Percentiles rank a stretch among this genome's conserved stretches.
Evolutionary conservation across 1,140 invertebrate species (phyloP).

Genomic region (Parapsyche elsis): DNA sequence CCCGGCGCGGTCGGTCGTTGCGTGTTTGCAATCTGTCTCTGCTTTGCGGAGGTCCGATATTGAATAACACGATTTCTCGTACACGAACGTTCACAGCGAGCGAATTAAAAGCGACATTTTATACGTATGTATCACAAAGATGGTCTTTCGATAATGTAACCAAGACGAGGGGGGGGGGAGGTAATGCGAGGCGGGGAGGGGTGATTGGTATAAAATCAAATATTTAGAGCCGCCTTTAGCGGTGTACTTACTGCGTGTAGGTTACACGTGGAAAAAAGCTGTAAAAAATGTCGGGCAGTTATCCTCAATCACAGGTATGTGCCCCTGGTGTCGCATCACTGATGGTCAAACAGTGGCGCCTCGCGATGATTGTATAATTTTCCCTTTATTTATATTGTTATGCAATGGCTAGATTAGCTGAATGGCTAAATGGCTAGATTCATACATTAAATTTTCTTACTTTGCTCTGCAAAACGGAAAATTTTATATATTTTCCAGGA

Average conservation of each 20-base stretch:
- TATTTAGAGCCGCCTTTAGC: constrained; percentile 49
- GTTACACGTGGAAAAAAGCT: constrained; percentile 45
- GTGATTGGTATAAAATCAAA: constrained; percentile 50
- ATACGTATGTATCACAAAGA: background rate
- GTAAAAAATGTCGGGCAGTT: constrained; percentile 53
- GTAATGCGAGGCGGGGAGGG: background rate
- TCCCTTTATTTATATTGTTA: too few relatives aligned
- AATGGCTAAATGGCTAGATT: too few relatives aligned
- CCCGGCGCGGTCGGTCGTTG: constrained; percentile 25
- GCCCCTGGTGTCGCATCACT: constrained; percentile 55
- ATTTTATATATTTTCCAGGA: too few relatives aligned
- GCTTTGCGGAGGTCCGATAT: constrained; percentile 18
- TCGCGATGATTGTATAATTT: background rate
- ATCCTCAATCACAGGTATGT: constrained; percentile 54
- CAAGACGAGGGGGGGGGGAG: too few relatives aligned
- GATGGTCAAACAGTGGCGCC: constrained; percentile 34
- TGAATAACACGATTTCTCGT: constrained; percentile 38
- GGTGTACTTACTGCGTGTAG: constrained; percentile 8
- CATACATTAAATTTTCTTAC: too few relatives aligned
- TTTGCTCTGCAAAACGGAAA: too few relatives aligned
- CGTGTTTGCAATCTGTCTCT: constrained; percentile 45
- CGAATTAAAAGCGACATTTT: constrained; percentile 4
- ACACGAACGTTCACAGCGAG: constrained; percentile 16
- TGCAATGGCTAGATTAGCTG: background rate
- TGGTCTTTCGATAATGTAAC: background rate